A percentile compares a stretch with the other conserved stretches of the same genome.
These are phyloP conservation scores for Drosophila cognata DNA, from an alignment of 2,888 invertebrate genomes.

Conservation along the genomic window DNA sequence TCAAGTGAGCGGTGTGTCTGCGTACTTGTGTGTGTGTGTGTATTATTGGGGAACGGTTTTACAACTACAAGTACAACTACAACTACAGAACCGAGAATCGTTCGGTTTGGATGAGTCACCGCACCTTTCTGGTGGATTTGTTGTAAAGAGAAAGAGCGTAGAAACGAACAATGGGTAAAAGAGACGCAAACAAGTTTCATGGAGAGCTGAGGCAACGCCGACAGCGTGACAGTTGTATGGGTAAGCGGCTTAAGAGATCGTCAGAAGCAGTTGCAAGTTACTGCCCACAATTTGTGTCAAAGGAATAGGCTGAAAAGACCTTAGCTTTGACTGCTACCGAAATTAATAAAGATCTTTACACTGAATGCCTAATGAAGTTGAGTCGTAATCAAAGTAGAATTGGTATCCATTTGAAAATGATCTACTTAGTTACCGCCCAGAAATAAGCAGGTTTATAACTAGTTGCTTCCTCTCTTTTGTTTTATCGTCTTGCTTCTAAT, in stretches of 20 bases:
- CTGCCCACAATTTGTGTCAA: constrained; percentile 29
- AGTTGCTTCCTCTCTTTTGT: background rate
- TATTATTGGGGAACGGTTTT: constrained; percentile 49
- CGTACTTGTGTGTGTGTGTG: constrained; percentile 5
- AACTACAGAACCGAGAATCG: constrained; percentile 32
- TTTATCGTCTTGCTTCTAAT: constrained; percentile 7
- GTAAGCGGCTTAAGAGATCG: constrained; percentile 73
- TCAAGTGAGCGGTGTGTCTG: constrained; percentile 37
- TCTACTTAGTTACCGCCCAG: constrained; percentile 58
- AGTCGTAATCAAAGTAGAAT: constrained; percentile 53
- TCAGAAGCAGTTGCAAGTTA: constrained; percentile 22
- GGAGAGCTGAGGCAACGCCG: constrained; percentile 22
- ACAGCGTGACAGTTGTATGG: constrained; percentile 72
- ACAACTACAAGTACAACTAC: constrained; percentile 14
- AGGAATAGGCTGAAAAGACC: constrained; percentile 22
- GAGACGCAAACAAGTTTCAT: constrained; percentile 69
- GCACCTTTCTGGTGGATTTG: constrained; percentile 49
- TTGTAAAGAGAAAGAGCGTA: constrained; percentile 64
- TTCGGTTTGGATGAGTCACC: constrained; percentile 52
- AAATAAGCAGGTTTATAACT: constrained; percentile 10
- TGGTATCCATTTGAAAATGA: constrained; percentile 41
- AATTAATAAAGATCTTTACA: constrained; percentile 66
- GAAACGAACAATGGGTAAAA: constrained; percentile 61
- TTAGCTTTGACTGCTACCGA: constrained; percentile 50
- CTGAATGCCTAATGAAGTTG: constrained; percentile 52